Evolutionary conservation across 2,888 invertebrate species (phyloP).

Genomic region (Anthrax anthrax): DNA sequence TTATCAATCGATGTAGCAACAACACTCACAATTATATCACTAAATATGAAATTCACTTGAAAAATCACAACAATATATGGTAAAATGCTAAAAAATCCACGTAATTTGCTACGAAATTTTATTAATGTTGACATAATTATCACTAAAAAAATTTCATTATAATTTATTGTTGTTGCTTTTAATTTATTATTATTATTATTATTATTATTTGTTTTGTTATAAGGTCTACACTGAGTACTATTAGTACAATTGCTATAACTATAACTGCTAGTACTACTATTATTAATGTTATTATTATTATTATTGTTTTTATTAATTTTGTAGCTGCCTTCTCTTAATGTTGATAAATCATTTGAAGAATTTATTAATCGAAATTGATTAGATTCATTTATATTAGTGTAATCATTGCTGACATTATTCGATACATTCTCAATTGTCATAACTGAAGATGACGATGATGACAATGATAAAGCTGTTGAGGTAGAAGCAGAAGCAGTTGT

Average conservation of each 20-base stretch:
- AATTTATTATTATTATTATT: background rate
- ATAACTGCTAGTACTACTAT: background rate
- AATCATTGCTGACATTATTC: no score
- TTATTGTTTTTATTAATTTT: background rate
- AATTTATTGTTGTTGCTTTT: no score
- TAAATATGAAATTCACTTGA: conserved; percentile 11
- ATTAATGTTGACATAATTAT: background rate
- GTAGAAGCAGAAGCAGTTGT: background rate
- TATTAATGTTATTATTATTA: background rate
- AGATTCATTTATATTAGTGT: no score
- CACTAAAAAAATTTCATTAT: background rate
- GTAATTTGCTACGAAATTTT: background rate
- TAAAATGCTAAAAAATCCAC: conserved; percentile 4
- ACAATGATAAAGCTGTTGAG: background rate
- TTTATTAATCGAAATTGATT: no score
- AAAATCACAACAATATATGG: conserved; percentile 8
- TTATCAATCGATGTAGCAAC: background rate
- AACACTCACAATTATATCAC: conserved; percentile 8
- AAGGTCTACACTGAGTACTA: no score
- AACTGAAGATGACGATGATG: background rate
- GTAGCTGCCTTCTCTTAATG: background rate
- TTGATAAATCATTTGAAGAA: no score
- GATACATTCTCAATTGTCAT: no score
- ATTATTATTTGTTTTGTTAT: background rate
- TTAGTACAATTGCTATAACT: no score